Percentiles rank a stretch among this genome's conserved stretches.
Conservation (phyloP, 2,888 invertebrate genomes). For the Aphodius granarius region DNA sequence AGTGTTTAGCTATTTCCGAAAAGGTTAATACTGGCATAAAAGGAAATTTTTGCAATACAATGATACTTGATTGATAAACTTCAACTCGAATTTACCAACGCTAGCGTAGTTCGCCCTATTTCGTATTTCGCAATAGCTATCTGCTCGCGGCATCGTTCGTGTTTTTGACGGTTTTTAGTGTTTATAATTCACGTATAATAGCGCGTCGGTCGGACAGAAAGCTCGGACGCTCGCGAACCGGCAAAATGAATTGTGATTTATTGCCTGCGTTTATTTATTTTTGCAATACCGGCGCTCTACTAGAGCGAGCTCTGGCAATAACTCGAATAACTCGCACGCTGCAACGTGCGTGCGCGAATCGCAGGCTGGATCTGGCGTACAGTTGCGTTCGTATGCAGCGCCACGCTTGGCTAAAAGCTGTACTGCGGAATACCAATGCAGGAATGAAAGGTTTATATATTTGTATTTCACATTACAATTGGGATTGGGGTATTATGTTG, state of each 20-base stretch:
- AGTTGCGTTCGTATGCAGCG: neutral
- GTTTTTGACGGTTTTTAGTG: slow-evolving; percentile 15
- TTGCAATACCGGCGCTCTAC: no score
- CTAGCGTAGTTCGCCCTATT: slow-evolving; percentile 2
- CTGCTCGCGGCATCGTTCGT: neutral
- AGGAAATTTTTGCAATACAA: no score
- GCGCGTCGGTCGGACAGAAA: neutral
- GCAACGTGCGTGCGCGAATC: no score
- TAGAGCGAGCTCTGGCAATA: neutral
- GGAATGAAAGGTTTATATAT: neutral
- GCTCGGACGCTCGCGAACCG: neutral
- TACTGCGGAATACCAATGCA: neutral
- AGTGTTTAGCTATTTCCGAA: no score
- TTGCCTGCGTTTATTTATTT: slow-evolving; percentile 9
- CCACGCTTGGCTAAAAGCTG: neutral
- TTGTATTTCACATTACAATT: neutral
- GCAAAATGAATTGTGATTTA: slow-evolving; percentile 13
- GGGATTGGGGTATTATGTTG: neutral
- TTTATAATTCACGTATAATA: slow-evolving; percentile 15
- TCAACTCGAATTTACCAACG: slow-evolving; percentile 1
- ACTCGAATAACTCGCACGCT: neutral
- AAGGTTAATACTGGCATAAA: no score
- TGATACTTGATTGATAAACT: slow-evolving; percentile 1
- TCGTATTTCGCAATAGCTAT: neutral
- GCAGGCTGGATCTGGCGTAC: neutral